Conservation (phyloP, 2,797 vertebrate species). For the Lithobates sylvaticus region DNA sequence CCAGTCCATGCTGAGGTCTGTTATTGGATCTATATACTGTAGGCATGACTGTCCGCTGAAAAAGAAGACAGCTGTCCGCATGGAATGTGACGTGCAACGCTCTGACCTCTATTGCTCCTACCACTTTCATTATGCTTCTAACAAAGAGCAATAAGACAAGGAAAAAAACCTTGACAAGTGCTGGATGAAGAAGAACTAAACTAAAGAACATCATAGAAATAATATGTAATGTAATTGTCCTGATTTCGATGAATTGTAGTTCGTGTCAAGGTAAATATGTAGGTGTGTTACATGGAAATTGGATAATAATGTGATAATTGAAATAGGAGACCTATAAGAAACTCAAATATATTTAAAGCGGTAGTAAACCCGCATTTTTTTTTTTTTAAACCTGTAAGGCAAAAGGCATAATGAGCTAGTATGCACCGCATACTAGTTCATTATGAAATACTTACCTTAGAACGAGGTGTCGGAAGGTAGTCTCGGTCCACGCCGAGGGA, state of each 20-base stretch:
- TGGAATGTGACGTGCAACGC: constrained; percentile 41
- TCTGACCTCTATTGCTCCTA: constrained; percentile 31
- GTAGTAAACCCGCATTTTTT: too few species aligned
- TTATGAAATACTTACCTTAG: too few species aligned
- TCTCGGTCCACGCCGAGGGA: too few species aligned
- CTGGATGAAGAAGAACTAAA: background rate
- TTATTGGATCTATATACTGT: constrained; percentile 68
- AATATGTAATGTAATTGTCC: background rate
- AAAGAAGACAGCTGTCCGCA: constrained; percentile 68
- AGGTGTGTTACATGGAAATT: background rate
- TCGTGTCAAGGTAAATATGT: background rate
- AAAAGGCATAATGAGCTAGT: too few species aligned
- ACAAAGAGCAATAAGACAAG: constrained; percentile 40
- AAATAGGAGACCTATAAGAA: too few species aligned
- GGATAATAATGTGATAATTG: background rate
- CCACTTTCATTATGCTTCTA: constrained; percentile 44
- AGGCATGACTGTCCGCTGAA: constrained; percentile 65
- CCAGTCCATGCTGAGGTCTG: constrained; percentile 60
- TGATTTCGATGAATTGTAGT: background rate
- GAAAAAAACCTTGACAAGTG: background rate
- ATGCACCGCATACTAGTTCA: too few species aligned
- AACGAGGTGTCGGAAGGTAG: too few species aligned
- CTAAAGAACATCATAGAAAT: too few species aligned
- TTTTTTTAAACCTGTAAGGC: too few species aligned
- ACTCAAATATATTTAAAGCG: too few species aligned